Evolutionary conservation across 2,888 invertebrate genomes (phyloP), one percentile per base, ranked within the genome.

Genomic region (Eucriotettix oculatus): DNA sequence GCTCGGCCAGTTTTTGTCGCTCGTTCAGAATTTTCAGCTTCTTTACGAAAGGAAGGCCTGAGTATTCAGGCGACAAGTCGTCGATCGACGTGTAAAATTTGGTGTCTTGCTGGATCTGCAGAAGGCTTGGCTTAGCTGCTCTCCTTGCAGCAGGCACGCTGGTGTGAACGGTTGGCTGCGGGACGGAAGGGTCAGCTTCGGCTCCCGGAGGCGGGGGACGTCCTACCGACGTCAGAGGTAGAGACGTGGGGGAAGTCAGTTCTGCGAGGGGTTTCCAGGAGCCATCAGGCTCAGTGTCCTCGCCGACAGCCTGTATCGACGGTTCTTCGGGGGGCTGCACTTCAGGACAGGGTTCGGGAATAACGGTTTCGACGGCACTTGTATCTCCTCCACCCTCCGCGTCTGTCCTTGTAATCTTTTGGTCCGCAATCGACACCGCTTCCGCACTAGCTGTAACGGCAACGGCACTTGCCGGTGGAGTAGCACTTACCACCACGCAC

Each of bases 11-110:
- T 74, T 90, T 91, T 71, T 90, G 90, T 11, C 90, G 79, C 74
- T 91, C 91, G 71, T 91, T 91, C 56, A 91, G 77, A 66, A 92
- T 91, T 76, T 91, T 90, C 57, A 91, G 75, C 68, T 90, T 90
- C 73, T 91, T 91, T 0, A 91, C 90, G 70, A 91, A 91, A 0
- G 91, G 90, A 62, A 91, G 73, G 14, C 89, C 87, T 58, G 87
- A 86, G 68, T 90, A 91, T 71, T 91, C 91, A 0, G 91, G 91
- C 10, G 90, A 90, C 44, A 91, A 73, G 71, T 91, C 91, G 68
- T 89, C 89, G 58, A 90, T 86, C n/a, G 90, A 90, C 63, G 82
- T 79, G 73, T 90, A 90, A 70, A 83, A 82, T 72, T 88, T 89
- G 66, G 65, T 62, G 16, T 61, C 65, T n/a, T 62, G 58, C 42